Base-by-base conservation (phyloP, 2,888 invertebrate genomes). In the Lissocephala sabroskyi region DNA sequence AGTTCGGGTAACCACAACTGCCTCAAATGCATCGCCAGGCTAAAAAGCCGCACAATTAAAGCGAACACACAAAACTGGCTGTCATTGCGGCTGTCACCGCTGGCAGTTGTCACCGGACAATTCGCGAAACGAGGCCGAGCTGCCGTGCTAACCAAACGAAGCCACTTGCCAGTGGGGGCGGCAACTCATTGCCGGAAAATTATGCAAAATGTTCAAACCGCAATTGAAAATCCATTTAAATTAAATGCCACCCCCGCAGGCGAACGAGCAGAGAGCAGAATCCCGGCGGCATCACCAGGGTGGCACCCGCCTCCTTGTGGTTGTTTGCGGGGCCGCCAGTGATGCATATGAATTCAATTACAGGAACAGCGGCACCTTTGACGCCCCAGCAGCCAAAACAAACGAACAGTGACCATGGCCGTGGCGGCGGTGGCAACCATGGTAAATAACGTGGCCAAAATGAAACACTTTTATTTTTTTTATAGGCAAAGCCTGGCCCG, bases 341-440 rank as follows among this genome's bases (percentile, higher is more conserved):
- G 81, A 81, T 67, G 81, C 80, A 79, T 71, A 80, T 80, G 81
- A 81, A 81, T 81, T 81, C 80, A 81, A 81, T 81, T 81, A 81
- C 78, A 77, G 59, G n/a, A 76, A 65, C 70, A 66, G 64, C 64
- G 78, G 66, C 76, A 70, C 71, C 74, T 80, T 67, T 63, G 63
- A 60, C 49, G 62, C 47, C 53, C 54, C 43, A 37, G 37, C 29
- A 23, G 40, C 40, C 13, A 37, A 48, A 47, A 46, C 49, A 49
- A 44, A 26, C 48, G 10, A 16, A 19, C 30, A 46, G 37, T 26
- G 26, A 39, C 32, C 18, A 45, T 52, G 51, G 50, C 48, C 39
- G 41, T 52, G 40, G 52, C 61, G 54, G 55, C 45, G 57, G 59
- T 59, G n/a, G n/a, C n/a, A n/a, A n/a, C n/a, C n/a, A n/a, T 62